Conservation (phyloP, 2,888 invertebrate genomes). For the Heliothis peltigera region DNA sequence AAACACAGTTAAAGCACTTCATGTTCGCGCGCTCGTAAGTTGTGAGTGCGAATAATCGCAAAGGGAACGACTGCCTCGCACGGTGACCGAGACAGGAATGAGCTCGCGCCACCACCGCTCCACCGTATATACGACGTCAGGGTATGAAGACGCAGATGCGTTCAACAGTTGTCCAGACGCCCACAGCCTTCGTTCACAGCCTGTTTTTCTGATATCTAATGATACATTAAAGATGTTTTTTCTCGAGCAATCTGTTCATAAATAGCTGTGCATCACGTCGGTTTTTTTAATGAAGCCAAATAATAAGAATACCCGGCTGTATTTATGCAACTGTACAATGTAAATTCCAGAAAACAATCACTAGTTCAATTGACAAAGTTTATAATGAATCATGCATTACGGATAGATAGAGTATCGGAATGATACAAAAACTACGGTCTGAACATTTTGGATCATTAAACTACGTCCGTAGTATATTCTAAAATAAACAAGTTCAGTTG, state of each 20-base stretch:
- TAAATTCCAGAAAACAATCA: too few species aligned
- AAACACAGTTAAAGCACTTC: slow-evolving; percentile 73
- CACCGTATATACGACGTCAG: slow-evolving; percentile 67
- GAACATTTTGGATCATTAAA: not conserved
- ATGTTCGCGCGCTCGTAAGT: slow-evolving; percentile 67
- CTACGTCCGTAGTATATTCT: too few species aligned
- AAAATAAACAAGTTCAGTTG: too few species aligned
- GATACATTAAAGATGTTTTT: slow-evolving; percentile 19
- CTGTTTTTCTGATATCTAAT: slow-evolving; percentile 43
- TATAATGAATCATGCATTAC: too few species aligned
- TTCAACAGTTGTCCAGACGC: slow-evolving; percentile 84
- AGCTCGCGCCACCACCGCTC: slow-evolving; percentile 56
- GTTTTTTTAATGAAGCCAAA: not conserved
- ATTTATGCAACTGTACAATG: too few species aligned
- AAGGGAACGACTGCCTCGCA: slow-evolving; percentile 59
- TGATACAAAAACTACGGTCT: too few species aligned
- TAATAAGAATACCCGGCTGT: too few species aligned
- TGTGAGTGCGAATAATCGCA: slow-evolving; percentile 49
- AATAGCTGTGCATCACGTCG: not conserved
- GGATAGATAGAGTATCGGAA: too few species aligned
- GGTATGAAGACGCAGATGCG: slow-evolving; percentile 81
- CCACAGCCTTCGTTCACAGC: slow-evolving; percentile 54
- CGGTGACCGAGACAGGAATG: slow-evolving; percentile 72
- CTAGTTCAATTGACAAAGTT: too few species aligned
- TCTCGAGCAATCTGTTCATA: not conserved